A percentile compares a stretch with the other conserved stretches of the same genome.
Evolutionary conservation across 2,113 vertebrate species (phyloP).

Genomic region (Anser cygnoides): DNA sequence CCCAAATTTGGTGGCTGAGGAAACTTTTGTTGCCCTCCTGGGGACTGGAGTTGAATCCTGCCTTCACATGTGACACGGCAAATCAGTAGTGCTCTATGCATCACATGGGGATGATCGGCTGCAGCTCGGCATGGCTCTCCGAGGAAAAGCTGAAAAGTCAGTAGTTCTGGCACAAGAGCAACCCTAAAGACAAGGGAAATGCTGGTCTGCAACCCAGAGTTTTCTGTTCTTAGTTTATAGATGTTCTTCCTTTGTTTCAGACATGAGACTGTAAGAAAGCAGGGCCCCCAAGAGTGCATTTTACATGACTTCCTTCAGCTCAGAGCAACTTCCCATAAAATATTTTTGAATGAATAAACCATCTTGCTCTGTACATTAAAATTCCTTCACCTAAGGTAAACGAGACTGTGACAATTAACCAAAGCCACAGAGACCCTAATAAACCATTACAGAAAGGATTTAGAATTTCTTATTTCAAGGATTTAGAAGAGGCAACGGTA

Average conservation of each 20-base stretch:
- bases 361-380: conserved; percentile 52
- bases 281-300: conserved; percentile 38
- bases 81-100: background rate
- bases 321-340: conserved; percentile 57
- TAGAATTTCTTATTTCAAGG: background rate
- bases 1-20: background rate
- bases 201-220: conserved; percentile 18
- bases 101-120: background rate
- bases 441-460: conserved; percentile 9
- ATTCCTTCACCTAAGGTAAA: conserved; percentile 55
- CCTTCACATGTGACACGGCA: conserved; percentile 13
- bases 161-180: background rate
- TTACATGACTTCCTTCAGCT: conserved; percentile 58
- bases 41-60: conserved; percentile 8
- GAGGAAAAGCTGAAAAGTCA: background rate
- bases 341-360: conserved; percentile 63
- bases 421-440: conserved; percentile 41
- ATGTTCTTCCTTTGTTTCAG: conserved; percentile 62
- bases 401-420: conserved; percentile 60
- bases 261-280: conserved; percentile 35
- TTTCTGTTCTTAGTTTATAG: conserved; percentile 51
- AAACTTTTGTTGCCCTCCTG: conserved; percentile 36
- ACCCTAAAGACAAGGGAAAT: conserved; percentile 7
- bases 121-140: background rate
- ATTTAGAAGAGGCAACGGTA: background rate